Conservation (phyloP, 2,797 vertebrate genomes). For the Enteromius treurensis region DNA sequence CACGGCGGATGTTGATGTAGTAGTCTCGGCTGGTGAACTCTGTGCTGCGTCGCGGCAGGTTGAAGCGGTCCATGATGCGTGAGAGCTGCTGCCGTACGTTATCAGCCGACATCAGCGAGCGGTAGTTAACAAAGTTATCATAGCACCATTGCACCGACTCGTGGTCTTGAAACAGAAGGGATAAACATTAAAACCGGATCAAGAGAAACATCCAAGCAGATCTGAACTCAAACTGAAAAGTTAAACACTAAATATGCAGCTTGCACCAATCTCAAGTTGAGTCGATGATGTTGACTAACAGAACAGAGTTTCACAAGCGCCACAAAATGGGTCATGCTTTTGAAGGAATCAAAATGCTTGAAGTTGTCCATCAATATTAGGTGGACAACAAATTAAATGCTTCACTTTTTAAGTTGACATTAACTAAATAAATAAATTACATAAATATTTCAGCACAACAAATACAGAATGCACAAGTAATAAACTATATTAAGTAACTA, state of each 20-base stretch:
- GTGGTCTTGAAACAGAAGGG: slow-evolving; percentile 83
- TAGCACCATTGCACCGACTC: slow-evolving; percentile 99
- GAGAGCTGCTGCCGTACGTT: slow-evolving; percentile 98
- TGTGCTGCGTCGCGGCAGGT: slow-evolving; percentile 92
- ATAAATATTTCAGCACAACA: neutral
- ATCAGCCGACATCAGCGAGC: slow-evolving; percentile 99
- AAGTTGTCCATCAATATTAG: neutral
- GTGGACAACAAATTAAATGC: neutral
- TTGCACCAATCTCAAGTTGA: neutral
- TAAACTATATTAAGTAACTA: neutral
- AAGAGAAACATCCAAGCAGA: slow-evolving; percentile 2
- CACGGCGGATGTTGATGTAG: slow-evolving; percentile 95
- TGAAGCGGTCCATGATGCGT: slow-evolving; percentile 99
- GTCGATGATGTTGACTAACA: neutral
- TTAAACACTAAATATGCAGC: neutral
- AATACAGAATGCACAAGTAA: neutral
- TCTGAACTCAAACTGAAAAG: neutral
- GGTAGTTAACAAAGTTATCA: slow-evolving; percentile 99
- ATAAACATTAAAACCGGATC: neutral
- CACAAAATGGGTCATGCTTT: neutral
- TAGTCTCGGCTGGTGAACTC: slow-evolving; percentile 96
- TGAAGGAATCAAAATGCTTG: neutral
- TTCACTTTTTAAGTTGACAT: neutral
- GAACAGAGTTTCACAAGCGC: neutral
- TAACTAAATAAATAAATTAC: neutral